A percentile compares a stretch with the other conserved stretches of the same genome.
Evolutionary conservation across 2,888 invertebrate species (phyloP).

Genomic region (Ectemnius continuus): DNA sequence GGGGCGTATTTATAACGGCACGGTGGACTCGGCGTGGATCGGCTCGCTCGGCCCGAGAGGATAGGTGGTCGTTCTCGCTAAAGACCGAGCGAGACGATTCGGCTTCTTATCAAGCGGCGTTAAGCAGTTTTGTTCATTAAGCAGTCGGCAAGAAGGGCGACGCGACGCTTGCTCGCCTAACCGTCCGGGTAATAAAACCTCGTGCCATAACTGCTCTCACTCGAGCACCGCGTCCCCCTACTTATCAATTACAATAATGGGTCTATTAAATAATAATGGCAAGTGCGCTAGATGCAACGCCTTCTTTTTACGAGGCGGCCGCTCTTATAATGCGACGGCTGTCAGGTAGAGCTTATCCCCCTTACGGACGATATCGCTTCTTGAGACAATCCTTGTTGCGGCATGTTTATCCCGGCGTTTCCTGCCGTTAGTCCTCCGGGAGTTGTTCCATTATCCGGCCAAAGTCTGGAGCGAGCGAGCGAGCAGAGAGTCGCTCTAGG

Average conservation of each 20-base stretch:
- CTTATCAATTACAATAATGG: constrained; percentile 66
- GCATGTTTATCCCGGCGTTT: background rate
- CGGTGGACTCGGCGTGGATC: constrained; percentile 18
- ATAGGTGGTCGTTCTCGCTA: constrained; percentile 25
- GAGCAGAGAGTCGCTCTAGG: background rate
- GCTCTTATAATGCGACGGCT: constrained; percentile 54
- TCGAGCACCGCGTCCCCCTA: constrained; percentile 40
- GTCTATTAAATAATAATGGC: constrained; percentile 64
- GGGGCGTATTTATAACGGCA: constrained; percentile 40
- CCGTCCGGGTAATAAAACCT: constrained; percentile 57
- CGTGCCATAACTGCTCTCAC: constrained; percentile 44
- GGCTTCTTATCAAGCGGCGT: constrained; percentile 58
- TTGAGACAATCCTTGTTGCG: background rate
- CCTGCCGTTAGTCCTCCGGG: background rate
- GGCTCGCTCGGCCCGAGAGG: constrained; percentile 12
- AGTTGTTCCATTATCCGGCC: background rate
- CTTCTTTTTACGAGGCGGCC: constrained; percentile 48
- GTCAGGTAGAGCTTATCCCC: constrained; percentile 56
- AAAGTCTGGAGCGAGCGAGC: background rate
- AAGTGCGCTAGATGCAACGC: constrained; percentile 51
- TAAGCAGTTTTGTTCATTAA: constrained; percentile 61
- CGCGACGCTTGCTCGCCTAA: constrained; percentile 33
- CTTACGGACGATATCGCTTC: constrained; percentile 37
- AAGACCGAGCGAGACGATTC: constrained; percentile 51
- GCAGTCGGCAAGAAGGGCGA: constrained; percentile 47